Percentiles rank a stretch among this genome's conserved stretches.
Conservation (phyloP, 2,888 invertebrate genomes). For the Carcina quercana region DNA sequence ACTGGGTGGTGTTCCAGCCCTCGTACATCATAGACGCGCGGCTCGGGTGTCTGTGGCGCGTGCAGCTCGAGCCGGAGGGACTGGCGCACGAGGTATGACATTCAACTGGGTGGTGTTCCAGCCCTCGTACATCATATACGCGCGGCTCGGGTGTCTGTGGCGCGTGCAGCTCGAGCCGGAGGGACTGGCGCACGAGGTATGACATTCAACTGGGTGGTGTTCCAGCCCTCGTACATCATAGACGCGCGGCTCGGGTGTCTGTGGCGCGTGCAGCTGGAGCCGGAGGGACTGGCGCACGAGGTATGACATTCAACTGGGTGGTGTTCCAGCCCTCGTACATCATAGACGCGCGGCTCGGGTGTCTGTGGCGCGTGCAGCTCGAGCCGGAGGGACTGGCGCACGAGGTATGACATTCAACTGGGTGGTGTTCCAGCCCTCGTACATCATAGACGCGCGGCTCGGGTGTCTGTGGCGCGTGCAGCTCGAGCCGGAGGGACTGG, state of each 20-base stretch:
- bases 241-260: conserved; percentile 95
- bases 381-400: conserved; percentile 78
- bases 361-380: conserved; percentile 85
- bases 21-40: conserved; percentile 97
- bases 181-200: conserved; percentile 76
- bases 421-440: conserved; percentile 97
- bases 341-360: conserved; percentile 95
- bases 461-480: conserved; percentile 91
- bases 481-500: conserved; percentile 76
- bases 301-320: conserved; percentile 87
- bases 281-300: conserved; percentile 78
- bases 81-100: conserved; percentile 75
- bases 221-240: conserved; percentile 96
- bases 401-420: conserved; percentile 77
- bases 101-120: conserved; percentile 97
- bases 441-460: conserved; percentile 95
- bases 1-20: conserved; percentile 98
- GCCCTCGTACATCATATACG: conserved; percentile 97
- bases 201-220: conserved; percentile 95
- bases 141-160: conserved; percentile 95
- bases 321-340: conserved; percentile 97
- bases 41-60: conserved; percentile 92
- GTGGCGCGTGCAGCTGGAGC: conserved; percentile 81
- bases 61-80: conserved; percentile 74
- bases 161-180: conserved; percentile 75